Evolutionary conservation across 2,113 vertebrate genomes (phyloP), one percentile per base, ranked within the genome.

Genomic region (Pungitius pungitius): DNA sequence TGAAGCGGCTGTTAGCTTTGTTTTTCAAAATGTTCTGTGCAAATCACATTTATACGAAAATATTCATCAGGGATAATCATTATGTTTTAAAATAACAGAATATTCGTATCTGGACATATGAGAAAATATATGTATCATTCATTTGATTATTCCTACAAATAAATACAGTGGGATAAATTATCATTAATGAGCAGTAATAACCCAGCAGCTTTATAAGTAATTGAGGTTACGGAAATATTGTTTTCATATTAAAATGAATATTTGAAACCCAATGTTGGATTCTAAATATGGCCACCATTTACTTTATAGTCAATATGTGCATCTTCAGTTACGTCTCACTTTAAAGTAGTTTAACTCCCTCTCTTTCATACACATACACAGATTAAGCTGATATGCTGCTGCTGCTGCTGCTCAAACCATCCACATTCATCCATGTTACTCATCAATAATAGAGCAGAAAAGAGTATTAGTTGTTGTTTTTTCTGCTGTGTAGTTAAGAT

Each of bases 341-440:
- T 45, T 45, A 45, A 2, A 10, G 12, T 40, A 13, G 39, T 40
- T 40, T 40, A 40, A 39, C 10, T 40, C 39, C 2, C 39, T 40
- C 10, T 39, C 7, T 30, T 5, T 30, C 30, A 4, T 30, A n/a
- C 20, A 22, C n/a, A 43, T 5, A 56, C n/a, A 15, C 37, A 55
- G 9, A 24, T 0, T n/a, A 13, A 22, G 22, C 12, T 6, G 17
- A 13, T 45, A 17, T 20, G 18, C 11, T 13, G 57, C 65, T 59
- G 78, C 59, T 11, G 35, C 49, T 61, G 24, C 55, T 24, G 45
- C 62, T 61, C 56, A 62, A 8, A 8, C 22, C 30, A 17, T 47
- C 37, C n/a, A 49, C 42, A 40, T 60, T 64, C 17, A 60, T 10
- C 56, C 24, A 40, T 39, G 22, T 40, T 78, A 27, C 45, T 69